Conservation (phyloP, 2,888 invertebrate species). For the Perizoma flavofasciatum region DNA sequence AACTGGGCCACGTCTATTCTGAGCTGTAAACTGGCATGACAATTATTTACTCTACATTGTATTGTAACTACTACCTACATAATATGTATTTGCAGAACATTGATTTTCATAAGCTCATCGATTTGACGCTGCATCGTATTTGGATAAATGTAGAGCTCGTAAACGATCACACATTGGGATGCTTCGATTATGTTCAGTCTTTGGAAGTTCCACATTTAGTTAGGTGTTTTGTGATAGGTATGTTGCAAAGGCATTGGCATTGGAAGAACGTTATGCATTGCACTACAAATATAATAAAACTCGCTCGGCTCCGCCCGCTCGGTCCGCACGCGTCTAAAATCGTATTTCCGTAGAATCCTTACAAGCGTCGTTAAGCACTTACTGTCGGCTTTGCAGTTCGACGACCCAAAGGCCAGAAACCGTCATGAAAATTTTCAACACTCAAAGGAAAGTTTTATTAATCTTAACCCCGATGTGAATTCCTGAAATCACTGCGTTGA, state of each 20-base stretch:
- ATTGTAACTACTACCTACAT: slow-evolving; percentile 32
- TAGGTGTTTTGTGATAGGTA: slow-evolving; percentile 38
- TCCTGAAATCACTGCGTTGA: slow-evolving; percentile 10
- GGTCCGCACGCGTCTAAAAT: slow-evolving; percentile 73
- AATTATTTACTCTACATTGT: slow-evolving; percentile 67
- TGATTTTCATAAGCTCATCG: slow-evolving; percentile 36
- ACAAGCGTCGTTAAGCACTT: slow-evolving; percentile 80
- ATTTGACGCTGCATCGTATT: slow-evolving; percentile 42
- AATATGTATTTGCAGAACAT: slow-evolving; percentile 44
- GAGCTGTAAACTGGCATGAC: slow-evolving; percentile 64
- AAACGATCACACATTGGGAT: slow-evolving; percentile 54
- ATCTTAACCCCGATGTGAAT: slow-evolving; percentile 46
- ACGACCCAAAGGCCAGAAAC: slow-evolving; percentile 71
- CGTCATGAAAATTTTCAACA: slow-evolving; percentile 63
- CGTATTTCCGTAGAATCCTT: slow-evolving; percentile 84
- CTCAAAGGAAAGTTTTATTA: slow-evolving; percentile 59
- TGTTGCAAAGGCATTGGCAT: slow-evolving; percentile 48
- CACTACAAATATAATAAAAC: slow-evolving; percentile 47
- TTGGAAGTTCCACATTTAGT: slow-evolving; percentile 44
- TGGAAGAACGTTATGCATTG: slow-evolving; percentile 45
- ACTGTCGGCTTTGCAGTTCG: slow-evolving; percentile 80
- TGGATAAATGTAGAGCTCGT: slow-evolving; percentile 56
- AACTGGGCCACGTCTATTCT: slow-evolving; percentile 69
- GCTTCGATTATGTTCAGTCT: slow-evolving; percentile 49
- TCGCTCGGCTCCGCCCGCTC: slow-evolving; percentile 55